Conservation (phyloP, 23 tunicate genomes). For the Halocynthia aurantium region DNA sequence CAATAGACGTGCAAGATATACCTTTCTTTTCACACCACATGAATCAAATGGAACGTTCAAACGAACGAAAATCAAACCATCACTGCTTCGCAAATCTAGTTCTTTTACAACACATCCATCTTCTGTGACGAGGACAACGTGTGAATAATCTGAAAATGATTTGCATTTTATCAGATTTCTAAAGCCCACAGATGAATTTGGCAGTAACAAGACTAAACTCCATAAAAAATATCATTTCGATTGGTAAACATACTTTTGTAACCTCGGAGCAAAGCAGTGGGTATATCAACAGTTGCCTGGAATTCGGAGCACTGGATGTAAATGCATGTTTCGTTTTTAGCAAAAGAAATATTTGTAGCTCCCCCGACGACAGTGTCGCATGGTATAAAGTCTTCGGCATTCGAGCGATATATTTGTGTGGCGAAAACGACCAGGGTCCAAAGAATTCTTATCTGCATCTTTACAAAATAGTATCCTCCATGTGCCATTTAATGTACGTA, state of each 20-base stretch:
- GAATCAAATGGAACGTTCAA: not conserved
- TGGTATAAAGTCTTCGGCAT: not conserved
- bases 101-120: not conserved
- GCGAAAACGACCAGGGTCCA: too few relatives aligned
- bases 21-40: not conserved
- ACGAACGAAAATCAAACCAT: slow-evolving; percentile 3
- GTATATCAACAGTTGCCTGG: not conserved
- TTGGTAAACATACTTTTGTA: not conserved
- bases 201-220: not conserved
- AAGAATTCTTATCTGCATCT: too few relatives aligned
- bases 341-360: not conserved
- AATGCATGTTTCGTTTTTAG: not conserved
- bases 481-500: too few relatives aligned
- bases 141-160: not conserved
- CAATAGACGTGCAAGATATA: not conserved
- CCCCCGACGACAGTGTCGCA: not conserved
- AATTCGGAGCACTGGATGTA: not conserved
- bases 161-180: not conserved
- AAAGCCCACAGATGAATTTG: not conserved
- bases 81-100: not conserved
- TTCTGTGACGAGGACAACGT: slow-evolving; percentile 1
- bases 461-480: too few relatives aligned
- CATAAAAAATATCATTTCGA: not conserved
- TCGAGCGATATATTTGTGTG: too few relatives aligned
- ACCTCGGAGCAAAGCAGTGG: not conserved